Conservation (phyloP, 2,113 vertebrate species). For the Dicerorhinus sumatrensis region DNA sequence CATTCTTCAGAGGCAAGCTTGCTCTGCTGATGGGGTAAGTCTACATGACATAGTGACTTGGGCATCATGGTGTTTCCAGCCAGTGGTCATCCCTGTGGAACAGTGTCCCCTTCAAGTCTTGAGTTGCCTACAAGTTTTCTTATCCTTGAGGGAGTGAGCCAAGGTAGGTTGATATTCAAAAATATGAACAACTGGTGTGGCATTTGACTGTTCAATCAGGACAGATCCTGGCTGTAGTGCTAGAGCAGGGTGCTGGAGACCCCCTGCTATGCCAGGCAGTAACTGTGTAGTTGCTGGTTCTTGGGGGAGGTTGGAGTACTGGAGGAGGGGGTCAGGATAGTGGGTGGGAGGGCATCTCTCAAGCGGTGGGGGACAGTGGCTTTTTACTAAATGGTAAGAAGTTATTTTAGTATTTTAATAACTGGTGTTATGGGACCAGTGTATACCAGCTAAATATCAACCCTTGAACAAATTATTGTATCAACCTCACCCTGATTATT, state of each 20-base stretch:
- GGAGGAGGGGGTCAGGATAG: not conserved
- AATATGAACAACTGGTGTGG: not conserved
- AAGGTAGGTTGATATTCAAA: not conserved
- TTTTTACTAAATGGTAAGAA: not conserved
- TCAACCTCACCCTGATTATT: not conserved
- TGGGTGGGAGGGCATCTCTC: not conserved
- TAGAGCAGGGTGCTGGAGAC: not conserved
- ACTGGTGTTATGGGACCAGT: not conserved
- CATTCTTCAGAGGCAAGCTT: not conserved
- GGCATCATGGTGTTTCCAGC: not conserved
- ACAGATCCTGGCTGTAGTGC: not conserved
- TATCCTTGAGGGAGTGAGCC: not conserved
- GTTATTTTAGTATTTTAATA: constrained; percentile 44
- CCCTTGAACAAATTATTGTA: not conserved
- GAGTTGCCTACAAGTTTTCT: not conserved
- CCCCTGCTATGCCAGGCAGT: not conserved
- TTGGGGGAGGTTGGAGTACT: not conserved
- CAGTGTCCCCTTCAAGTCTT: not conserved
- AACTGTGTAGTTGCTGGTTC: not conserved
- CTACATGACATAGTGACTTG: not conserved
- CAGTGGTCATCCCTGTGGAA: not conserved
- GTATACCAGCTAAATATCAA: not conserved
- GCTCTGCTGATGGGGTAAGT: not conserved
- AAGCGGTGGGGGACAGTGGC: not conserved
- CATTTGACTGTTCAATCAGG: not conserved